Conservation (phyloP, 2,113 vertebrate genomes). For the Grus americana region DNA sequence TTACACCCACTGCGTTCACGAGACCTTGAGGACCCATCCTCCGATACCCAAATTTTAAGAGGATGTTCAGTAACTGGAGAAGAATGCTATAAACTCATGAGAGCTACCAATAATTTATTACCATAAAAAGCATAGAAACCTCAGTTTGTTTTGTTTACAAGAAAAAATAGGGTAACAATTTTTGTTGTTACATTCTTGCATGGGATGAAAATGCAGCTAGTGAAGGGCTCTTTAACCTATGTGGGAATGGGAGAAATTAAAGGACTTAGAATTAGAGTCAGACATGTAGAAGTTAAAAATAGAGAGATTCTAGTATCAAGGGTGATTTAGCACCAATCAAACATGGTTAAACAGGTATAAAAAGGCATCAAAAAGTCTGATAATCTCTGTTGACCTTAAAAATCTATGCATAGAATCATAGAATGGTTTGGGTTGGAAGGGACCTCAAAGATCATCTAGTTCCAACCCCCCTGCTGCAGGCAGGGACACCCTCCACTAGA, state of each 20-base stretch:
- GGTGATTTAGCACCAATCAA: background rate
- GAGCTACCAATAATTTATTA: background rate
- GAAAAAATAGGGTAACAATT: background rate
- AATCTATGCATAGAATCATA: background rate
- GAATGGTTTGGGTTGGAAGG: too few relatives aligned
- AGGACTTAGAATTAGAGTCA: background rate
- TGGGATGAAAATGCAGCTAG: background rate
- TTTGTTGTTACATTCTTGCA: background rate
- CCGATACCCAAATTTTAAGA: accelerated
- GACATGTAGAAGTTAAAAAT: background rate
- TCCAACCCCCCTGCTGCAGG: too few relatives aligned
- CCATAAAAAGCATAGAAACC: background rate
- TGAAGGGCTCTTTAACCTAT: background rate
- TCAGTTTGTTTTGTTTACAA: background rate
- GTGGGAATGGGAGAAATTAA: background rate
- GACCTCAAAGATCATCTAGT: too few relatives aligned
- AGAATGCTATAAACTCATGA: accelerated
- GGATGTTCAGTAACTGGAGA: background rate
- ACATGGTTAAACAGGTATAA: background rate
- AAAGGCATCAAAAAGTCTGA: background rate
- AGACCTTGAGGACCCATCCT: background rate
- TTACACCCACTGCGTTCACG: background rate
- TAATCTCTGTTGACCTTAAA: background rate
- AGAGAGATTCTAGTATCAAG: background rate
- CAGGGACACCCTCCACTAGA: too few relatives aligned